These are phyloP conservation scores for Oenanthe melanoleuca DNA, from an alignment of 2,113 vertebrate genomes.

Conservation along the genomic window DNA sequence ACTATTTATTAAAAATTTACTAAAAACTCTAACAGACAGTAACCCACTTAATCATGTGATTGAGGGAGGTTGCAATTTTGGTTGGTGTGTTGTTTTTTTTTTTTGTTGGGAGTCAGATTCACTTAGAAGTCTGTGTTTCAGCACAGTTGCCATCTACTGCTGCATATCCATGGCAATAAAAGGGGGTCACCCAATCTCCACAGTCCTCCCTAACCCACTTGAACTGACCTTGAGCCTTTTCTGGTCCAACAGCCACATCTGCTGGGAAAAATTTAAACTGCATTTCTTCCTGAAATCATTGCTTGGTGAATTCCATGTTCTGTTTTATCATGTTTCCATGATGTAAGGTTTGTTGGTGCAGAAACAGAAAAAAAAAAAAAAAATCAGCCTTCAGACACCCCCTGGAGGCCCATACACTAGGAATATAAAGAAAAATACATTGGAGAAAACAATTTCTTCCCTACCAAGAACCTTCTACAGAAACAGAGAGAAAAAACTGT, in stretches of 20 bases:
- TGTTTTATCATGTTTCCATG: not conserved
- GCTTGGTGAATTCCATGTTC: not conserved
- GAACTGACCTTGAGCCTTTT: not conserved
- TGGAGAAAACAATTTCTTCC: not conserved
- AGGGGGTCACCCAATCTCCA: not conserved
- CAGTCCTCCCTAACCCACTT: not conserved
- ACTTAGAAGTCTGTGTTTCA: not conserved
- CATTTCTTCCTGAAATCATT: not conserved
- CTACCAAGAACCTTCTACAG: not conserved
- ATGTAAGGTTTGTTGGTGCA: not conserved
- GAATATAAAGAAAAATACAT: not conserved
- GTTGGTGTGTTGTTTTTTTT: not conserved
- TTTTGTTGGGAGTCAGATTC: not conserved
- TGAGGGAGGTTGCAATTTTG: not conserved
- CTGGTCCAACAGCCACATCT: constrained; percentile 57
- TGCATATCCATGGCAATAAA: not conserved
- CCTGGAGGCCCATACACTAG: not conserved
- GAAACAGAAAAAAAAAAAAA: not conserved
- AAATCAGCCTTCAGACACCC: not conserved
- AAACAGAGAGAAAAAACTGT: not conserved
- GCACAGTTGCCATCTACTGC: not conserved
- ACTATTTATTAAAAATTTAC: not conserved
- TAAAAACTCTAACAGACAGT: not conserved
- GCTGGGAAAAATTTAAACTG: constrained; percentile 3
- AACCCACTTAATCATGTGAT: not conserved